These are phyloP conservation scores for Zosterops hypoxanthus DNA, from an alignment of 2,113 vertebrate genomes.

Conservation along the genomic window DNA sequence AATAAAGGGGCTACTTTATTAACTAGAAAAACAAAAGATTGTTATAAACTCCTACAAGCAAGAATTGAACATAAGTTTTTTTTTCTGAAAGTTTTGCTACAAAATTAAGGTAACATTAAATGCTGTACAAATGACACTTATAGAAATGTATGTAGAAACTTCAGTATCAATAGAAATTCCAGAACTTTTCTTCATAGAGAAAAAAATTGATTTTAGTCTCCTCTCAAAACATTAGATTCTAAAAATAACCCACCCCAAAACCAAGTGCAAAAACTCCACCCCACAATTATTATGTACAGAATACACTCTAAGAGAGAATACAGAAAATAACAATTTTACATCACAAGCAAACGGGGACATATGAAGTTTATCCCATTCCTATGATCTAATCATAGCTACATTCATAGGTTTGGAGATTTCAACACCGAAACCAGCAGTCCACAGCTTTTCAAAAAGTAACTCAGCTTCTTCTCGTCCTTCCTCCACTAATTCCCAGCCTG, in stretches of 20 bases:
- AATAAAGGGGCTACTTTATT: not conserved
- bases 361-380: not conserved
- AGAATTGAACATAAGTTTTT: not conserved
- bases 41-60: not conserved
- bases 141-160: not conserved
- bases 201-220: not conserved
- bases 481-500: not conserved
- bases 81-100: not conserved
- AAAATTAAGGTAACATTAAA: not conserved
- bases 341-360: not conserved
- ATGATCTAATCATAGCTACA: not conserved
- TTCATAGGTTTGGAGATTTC: not conserved
- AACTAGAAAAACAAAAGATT: not conserved
- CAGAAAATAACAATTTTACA: not conserved
- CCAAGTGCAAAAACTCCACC: not conserved
- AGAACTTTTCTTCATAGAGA: not conserved
- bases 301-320: not conserved
- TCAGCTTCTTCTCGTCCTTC: not conserved
- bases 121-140: not conserved
- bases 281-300: not conserved
- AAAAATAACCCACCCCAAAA: not conserved
- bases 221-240: not conserved
- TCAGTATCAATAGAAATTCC: not conserved
- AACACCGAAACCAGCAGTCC: not conserved
- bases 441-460: not conserved